Evolutionary conservation across 2,113 vertebrate genomes (phyloP).

Genomic region (Periophthalmodon schlosseri): DNA sequence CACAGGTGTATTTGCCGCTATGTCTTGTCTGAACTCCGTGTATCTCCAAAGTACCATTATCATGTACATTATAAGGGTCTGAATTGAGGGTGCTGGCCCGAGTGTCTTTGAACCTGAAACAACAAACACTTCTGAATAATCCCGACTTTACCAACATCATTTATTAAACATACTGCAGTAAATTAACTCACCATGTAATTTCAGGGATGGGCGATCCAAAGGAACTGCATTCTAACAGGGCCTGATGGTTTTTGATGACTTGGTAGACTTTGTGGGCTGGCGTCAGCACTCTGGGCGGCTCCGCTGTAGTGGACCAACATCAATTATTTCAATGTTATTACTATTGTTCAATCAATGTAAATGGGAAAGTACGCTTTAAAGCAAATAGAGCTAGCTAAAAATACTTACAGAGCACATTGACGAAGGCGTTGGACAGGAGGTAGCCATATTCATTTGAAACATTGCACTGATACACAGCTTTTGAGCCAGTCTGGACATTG

Average conservation of each 20-base stretch:
- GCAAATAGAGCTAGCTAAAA: neutral
- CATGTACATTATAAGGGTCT: constrained; percentile 83
- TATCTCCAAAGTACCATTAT: constrained; percentile 94
- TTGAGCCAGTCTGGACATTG: constrained; percentile 86
- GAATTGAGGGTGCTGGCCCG: constrained; percentile 83
- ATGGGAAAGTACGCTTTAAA: constrained; percentile 13
- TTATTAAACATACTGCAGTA: neutral
- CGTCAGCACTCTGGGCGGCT: constrained; percentile 91
- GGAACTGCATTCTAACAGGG: constrained; percentile 85
- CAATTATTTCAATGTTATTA: constrained; percentile 40
- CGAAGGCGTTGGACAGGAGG: constrained; percentile 92
- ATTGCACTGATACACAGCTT: constrained; percentile 96
- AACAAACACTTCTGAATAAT: neutral
- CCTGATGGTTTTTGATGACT: constrained; percentile 85
- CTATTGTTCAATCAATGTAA: constrained; percentile 12
- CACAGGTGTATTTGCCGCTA: constrained; percentile 88
- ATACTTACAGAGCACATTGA: constrained; percentile 93
- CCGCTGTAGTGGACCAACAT: constrained; percentile 79
- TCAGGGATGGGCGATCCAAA: constrained; percentile 93
- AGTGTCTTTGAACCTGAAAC: constrained; percentile 88
- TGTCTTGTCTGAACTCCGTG: constrained; percentile 80
- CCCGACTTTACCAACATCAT: neutral
- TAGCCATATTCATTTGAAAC: constrained; percentile 94
- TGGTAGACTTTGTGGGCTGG: constrained; percentile 85
- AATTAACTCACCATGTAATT: constrained; percentile 86